Percentiles rank a stretch among this genome's conserved stretches.
Conservation (phyloP, 2,797 vertebrate genomes). For the Anas bahamensis region DNA sequence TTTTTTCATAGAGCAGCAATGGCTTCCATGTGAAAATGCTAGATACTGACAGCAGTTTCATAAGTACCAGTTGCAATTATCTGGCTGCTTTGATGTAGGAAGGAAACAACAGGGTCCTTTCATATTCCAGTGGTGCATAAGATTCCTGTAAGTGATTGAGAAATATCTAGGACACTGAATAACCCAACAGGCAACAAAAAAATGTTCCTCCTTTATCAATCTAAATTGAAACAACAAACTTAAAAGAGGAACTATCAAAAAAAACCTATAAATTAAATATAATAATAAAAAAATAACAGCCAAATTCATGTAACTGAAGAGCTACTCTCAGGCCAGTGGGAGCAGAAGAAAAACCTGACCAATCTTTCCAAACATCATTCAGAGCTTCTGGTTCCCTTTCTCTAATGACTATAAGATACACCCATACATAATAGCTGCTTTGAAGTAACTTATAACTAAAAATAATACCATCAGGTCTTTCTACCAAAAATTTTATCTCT, state of each 20-base stretch:
- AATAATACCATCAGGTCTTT: not conserved
- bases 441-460: not conserved
- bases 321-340: not conserved
- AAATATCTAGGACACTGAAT: constrained; percentile 25
- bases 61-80: not conserved
- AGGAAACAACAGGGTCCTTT: not conserved
- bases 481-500: not conserved
- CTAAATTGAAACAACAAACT: constrained; percentile 21
- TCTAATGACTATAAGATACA: not conserved
- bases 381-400: not conserved
- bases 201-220: not conserved
- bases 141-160: not conserved
- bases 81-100: not conserved
- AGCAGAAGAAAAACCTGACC: not conserved
- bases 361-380: not conserved
- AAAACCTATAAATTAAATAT: too few relatives aligned
- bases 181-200: constrained; percentile 22
- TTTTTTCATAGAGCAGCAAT: not conserved
- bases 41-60: not conserved
- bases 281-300: not conserved
- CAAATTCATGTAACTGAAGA: not conserved
- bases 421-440: not conserved
- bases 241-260: not conserved
- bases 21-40: not conserved
- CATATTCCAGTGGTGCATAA: not conserved